A percentile compares a stretch with the other conserved stretches of the same genome.
Evolutionary conservation across 2,797 vertebrate species (phyloP).

Genomic region (Anabacerthia variegaticeps): DNA sequence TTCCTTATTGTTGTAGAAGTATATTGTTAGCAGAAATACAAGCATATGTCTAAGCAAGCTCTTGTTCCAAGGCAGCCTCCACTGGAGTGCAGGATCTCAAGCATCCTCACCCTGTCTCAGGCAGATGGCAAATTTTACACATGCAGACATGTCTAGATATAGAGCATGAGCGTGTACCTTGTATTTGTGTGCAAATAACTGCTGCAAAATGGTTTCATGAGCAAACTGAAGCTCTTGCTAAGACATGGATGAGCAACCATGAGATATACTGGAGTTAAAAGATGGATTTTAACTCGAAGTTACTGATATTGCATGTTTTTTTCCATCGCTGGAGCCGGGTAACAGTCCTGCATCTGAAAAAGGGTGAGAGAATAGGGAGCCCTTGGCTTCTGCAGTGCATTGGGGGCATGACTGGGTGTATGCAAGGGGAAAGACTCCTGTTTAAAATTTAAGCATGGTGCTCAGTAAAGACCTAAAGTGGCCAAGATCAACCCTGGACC

Average conservation of each 20-base stretch:
- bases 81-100: not conserved
- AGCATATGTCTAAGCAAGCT: not conserved
- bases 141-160: fast-evolving
- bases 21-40: not conserved
- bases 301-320: not conserved
- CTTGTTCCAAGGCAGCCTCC: not conserved
- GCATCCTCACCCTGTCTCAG: not conserved
- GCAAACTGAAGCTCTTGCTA: not conserved
- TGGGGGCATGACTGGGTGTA: not conserved
- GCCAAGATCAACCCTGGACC: not conserved
- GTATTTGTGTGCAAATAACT: not conserved
- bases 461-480: not conserved
- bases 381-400: not conserved
- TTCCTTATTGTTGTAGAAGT: not conserved
- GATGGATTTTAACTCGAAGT: not conserved
- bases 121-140: not conserved
- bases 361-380: too few relatives aligned
- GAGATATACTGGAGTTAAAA: not conserved
- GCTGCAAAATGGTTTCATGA: not conserved
- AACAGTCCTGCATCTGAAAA: not conserved
- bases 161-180: not conserved
- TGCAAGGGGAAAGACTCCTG: not conserved
- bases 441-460: not conserved
- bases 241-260: fast-evolving
- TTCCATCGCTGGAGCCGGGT: not conserved